Conservation (phyloP, 2,113 vertebrate genomes). For the Oncorhynchus masou region DNA sequence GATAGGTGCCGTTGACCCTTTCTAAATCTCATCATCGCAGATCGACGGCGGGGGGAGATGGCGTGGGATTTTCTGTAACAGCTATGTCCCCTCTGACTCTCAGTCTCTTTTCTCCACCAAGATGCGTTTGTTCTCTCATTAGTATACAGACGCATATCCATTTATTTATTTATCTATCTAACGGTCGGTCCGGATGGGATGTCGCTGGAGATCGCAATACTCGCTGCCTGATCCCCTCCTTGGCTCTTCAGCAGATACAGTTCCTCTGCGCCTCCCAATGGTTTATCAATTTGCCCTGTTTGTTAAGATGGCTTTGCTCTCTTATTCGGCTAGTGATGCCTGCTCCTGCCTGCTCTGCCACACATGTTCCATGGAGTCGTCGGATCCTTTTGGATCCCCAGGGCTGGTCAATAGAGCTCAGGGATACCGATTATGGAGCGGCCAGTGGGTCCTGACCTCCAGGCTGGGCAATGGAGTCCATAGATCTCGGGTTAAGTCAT, state of each 20-base stretch:
- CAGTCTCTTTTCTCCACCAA: conserved; percentile 17
- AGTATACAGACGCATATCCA: conserved; percentile 74
- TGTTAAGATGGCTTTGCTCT: conserved; percentile 73
- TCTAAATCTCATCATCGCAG: conserved; percentile 87
- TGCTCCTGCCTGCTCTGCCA: background rate
- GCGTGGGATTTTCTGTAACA: conserved; percentile 70
- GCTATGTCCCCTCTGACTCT: conserved; percentile 35
- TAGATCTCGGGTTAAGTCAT: conserved; percentile 81
- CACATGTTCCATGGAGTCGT: conserved; percentile 28
- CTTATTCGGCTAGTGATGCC: conserved; percentile 32
- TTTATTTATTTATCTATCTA: conserved; percentile 79
- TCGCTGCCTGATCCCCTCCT: conserved; percentile 72
- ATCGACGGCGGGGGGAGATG: conserved; percentile 61
- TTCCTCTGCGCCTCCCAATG: conserved; percentile 75
- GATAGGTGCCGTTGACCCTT: conserved; percentile 97
- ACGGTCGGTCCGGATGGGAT: conserved; percentile 51
- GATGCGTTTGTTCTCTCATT: conserved; percentile 64
- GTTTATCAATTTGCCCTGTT: conserved; percentile 85
- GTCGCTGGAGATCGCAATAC: conserved; percentile 79
- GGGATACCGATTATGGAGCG: conserved; percentile 34
- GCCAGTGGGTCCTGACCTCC: conserved; percentile 62
- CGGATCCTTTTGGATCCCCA: conserved; percentile 9
- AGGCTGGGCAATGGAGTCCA: conserved; percentile 68
- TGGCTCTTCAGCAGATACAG: conserved; percentile 72
- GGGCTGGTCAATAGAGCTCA: conserved; percentile 37